Evolutionary conservation across 2,113 vertebrate genomes (phyloP), one percentile per base, ranked within the genome.

Genomic region (Dromiciops gliroides): DNA sequence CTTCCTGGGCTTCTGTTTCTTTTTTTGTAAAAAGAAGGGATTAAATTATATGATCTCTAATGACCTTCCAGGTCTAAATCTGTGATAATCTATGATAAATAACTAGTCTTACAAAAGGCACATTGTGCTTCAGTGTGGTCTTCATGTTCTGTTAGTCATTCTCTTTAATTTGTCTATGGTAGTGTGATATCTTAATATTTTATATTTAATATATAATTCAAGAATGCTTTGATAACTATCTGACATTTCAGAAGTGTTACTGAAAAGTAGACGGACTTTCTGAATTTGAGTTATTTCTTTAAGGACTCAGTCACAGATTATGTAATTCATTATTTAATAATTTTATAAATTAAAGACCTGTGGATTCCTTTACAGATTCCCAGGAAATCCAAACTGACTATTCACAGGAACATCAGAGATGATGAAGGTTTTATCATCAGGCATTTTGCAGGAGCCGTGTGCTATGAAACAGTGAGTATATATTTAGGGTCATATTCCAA

Each of bases 401-500:
- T 99, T 95, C 99, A 99, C 97, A 99, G 99, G 96, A 99, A 99
- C 93, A 99, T 99, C 98, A 98, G 99, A 97, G 99, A 99, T 52
- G 99, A 99, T 1, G 99, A 99, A 98, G 99, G 99, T 90, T 99
- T 99, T 92, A 99, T 99, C 56, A 97, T 99, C 97, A 98, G 99
- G 83, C 99, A 99, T 98, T 99, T 99, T 93, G 99, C 99, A 3
- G 99, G 99, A 98, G 99, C 99, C 3, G 99, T 99, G 2, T 99
- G 99, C 98, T 99, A 99, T 3, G 99, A 99, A 97, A 99, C 99
- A 97, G 99, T 99, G 98, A 97, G 98, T 96, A 50, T n/a, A 48
- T 48, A 44, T 44, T 44, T 44, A 44, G 19, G 22, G 37, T 83
- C 67, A 83, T 83, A 83, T 37, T 83, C 2, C n/a, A 23, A 22